These are phyloP conservation scores for Microctenopoma lineatum DNA, from an alignment of 2,797 vertebrate species.

Conservation along the genomic window DNA sequence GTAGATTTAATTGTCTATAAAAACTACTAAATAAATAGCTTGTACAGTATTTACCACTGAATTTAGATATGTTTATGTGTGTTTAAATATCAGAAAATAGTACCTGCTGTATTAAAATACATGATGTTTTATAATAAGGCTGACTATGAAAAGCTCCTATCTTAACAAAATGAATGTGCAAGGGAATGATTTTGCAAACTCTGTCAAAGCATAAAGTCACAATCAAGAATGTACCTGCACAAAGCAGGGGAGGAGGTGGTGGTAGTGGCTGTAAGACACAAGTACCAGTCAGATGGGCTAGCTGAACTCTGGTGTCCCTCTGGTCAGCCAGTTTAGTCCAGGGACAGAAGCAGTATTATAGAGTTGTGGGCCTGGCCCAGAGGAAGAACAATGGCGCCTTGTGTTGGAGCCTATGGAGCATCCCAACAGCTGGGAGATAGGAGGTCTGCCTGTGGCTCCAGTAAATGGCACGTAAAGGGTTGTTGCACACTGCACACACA, in stretches of 20 bases:
- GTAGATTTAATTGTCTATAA: no score
- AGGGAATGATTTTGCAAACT: not conserved
- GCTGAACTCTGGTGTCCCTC: constrained; percentile 66
- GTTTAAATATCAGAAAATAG: not conserved
- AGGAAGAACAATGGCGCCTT: constrained; percentile 82
- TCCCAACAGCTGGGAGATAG: constrained; percentile 82
- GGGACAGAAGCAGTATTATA: constrained; percentile 84
- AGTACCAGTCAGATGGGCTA: constrained; percentile 67
- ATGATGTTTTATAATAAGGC: not conserved
- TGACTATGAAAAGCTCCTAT: not conserved
- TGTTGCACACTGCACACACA: constrained; percentile 28
- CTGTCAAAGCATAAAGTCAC: not conserved
- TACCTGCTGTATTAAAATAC: constrained; percentile 1
- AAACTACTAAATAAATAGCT: no score
- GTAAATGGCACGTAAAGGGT: constrained; percentile 63
- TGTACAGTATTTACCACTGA: not conserved
- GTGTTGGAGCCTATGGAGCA: constrained; percentile 72
- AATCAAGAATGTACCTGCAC: constrained; percentile 3
- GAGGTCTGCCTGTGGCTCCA: constrained; percentile 61
- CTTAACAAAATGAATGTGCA: no score
- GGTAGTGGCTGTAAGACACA: constrained; percentile 60
- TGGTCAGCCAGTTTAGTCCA: constrained; percentile 58
- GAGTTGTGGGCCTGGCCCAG: constrained; percentile 62
- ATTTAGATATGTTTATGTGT: not conserved
- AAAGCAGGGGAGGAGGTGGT: constrained; percentile 30